These are phyloP conservation scores for Argyra leucocephala DNA, from an alignment of 2,888 invertebrate genomes.

Conservation along the genomic window DNA sequence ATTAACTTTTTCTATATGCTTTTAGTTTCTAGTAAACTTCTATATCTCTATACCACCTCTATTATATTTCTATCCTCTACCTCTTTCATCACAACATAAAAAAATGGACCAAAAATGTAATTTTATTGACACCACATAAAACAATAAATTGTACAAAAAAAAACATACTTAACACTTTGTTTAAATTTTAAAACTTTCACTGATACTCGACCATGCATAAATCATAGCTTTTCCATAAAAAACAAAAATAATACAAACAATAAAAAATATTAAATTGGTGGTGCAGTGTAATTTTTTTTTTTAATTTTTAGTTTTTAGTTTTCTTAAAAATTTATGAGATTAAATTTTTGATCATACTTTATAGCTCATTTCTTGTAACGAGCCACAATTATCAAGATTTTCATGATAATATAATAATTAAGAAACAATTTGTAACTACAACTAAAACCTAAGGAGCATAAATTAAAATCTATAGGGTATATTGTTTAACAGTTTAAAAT, in stretches of 20 bases:
- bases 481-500: no score
- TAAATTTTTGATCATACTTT: no score
- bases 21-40: no score
- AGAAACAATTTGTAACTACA: no score
- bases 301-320: not conserved
- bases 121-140: not conserved
- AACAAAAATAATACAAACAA: not conserved
- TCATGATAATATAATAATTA: no score
- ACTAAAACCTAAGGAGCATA: no score
- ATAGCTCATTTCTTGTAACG: no score
- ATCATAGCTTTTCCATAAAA: conserved; percentile 3
- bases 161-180: not conserved
- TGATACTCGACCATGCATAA: not conserved
- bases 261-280: not conserved
- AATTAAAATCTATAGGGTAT: no score
- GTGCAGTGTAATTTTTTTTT: not conserved
- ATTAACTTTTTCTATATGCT: not conserved
- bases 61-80: no score
- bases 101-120: not conserved
- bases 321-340: no score
- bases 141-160: not conserved
- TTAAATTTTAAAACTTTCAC: not conserved
- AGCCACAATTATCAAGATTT: no score
- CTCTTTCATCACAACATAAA: not conserved
- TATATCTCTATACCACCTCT: no score